Conservation (phyloP, 1,140 invertebrate genomes). For the Zaprionus lachaisei region DNA sequence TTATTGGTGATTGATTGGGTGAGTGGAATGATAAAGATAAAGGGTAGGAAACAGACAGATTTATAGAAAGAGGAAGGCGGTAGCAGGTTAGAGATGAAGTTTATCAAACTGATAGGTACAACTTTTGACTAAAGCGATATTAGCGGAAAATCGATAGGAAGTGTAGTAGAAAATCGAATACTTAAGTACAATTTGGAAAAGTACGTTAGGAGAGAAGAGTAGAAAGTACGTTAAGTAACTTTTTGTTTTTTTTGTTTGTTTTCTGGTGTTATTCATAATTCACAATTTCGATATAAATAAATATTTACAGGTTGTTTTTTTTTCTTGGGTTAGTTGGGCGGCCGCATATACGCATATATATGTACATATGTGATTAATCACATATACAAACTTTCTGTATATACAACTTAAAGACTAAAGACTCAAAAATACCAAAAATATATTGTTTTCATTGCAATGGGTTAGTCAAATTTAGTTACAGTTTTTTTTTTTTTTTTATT, state of each 20-base stretch:
- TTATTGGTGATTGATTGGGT: constrained; percentile 72
- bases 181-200: constrained; percentile 74
- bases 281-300: constrained; percentile 70
- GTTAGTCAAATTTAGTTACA: constrained; percentile 82
- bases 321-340: constrained; percentile 51
- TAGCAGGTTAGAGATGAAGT: constrained; percentile 11
- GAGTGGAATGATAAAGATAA: constrained; percentile 52
- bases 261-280: constrained; percentile 71
- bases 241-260: constrained; percentile 30
- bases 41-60: constrained; percentile 41
- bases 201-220: constrained; percentile 48
- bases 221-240: constrained; percentile 41
- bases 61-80: constrained; percentile 21
- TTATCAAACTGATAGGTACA: constrained; percentile 46
- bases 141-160: constrained; percentile 42
- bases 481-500: constrained; percentile 16
- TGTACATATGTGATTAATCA: constrained; percentile 69
- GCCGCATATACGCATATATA: constrained; percentile 67
- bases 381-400: constrained; percentile 74
- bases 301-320: constrained; percentile 71
- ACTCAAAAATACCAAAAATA: constrained; percentile 76
- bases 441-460: constrained; percentile 51
- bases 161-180: constrained; percentile 37
- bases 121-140: constrained; percentile 58
- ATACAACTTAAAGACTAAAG: constrained; percentile 74